A percentile compares a stretch with the other conserved stretches of the same genome.
Evolutionary conservation across 2,888 invertebrate species (phyloP).

Genomic region (Phyllotreta cruciferae): DNA sequence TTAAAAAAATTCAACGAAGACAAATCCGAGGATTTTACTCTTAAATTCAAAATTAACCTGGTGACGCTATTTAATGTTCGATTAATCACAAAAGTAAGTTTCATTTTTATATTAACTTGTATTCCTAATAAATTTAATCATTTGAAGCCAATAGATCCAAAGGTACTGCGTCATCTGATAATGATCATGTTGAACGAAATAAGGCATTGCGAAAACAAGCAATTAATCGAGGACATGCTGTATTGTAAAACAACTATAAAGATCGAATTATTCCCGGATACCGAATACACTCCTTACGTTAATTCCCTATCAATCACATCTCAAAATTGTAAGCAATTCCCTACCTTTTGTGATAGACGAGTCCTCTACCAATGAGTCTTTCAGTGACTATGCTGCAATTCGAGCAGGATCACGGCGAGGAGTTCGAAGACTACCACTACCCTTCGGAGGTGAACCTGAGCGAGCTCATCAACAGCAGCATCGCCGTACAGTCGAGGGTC

Average conservation of each 20-base stretch:
- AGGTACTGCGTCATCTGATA: conserved; percentile 35
- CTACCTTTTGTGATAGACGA: too few relatives aligned
- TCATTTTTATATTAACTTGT: not conserved
- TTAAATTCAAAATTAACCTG: conserved; percentile 15
- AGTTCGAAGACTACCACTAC: too few relatives aligned
- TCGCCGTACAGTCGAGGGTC: conserved; percentile 5
- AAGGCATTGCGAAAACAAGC: conserved; percentile 16
- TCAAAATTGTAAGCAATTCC: too few relatives aligned
- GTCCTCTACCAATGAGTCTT: too few relatives aligned
- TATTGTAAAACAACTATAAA: conserved; percentile 22
- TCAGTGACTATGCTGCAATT: too few relatives aligned
- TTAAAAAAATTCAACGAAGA: conserved; percentile 33
- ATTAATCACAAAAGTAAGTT: conserved; percentile 32
- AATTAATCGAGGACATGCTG: conserved; percentile 31
- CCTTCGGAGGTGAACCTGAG: too few relatives aligned
- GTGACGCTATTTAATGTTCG: conserved; percentile 36
- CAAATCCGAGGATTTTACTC: conserved; percentile 20
- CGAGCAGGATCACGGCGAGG: too few relatives aligned
- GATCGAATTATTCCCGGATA: conserved; percentile 18
- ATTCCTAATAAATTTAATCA: not conserved
- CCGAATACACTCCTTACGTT: not conserved
- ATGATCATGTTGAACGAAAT: conserved; percentile 37
- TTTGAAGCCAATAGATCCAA: conserved; percentile 35
- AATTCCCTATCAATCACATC: too few relatives aligned
- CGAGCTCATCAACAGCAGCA: too few relatives aligned